Evolutionary conservation across 2,888 invertebrate genomes (phyloP).

Genomic region (Phrixothrix hirtus): DNA sequence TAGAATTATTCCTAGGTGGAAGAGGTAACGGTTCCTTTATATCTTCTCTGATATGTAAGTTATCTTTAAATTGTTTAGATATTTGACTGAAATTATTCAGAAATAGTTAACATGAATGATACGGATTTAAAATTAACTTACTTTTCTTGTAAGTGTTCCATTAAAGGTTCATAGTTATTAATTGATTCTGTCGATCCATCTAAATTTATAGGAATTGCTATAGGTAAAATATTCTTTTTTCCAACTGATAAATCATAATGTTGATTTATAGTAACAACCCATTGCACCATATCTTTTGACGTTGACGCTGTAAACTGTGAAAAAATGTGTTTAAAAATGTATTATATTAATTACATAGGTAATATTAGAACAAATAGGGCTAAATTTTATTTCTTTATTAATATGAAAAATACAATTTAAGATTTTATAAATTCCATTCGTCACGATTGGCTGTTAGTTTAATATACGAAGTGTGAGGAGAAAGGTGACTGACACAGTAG

Average conservation of each 20-base stretch:
- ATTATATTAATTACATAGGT: background rate
- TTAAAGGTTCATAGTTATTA: conserved; percentile 17
- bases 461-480: too few relatives aligned
- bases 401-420: too few relatives aligned
- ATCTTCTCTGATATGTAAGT: background rate
- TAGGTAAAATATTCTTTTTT: conserved; percentile 17
- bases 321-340: background rate
- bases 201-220: conserved; percentile 4
- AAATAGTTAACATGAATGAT: too few relatives aligned
- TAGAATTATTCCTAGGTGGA: conserved; percentile 10
- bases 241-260: background rate
- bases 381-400: too few relatives aligned
- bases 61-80: background rate
- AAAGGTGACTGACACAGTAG: too few relatives aligned
- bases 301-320: conserved; percentile 31
- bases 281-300: conserved; percentile 30
- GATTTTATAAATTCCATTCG: too few relatives aligned
- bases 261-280: conserved; percentile 27
- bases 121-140: too few relatives aligned
- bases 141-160: conserved; percentile 6
- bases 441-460: too few relatives aligned
- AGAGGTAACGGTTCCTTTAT: conserved; percentile 4
- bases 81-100: background rate
- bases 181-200: background rate
- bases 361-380: background rate